Base-by-base conservation (phyloP, 2,113 vertebrate genomes). In the Phaethon lepturus region DNA sequence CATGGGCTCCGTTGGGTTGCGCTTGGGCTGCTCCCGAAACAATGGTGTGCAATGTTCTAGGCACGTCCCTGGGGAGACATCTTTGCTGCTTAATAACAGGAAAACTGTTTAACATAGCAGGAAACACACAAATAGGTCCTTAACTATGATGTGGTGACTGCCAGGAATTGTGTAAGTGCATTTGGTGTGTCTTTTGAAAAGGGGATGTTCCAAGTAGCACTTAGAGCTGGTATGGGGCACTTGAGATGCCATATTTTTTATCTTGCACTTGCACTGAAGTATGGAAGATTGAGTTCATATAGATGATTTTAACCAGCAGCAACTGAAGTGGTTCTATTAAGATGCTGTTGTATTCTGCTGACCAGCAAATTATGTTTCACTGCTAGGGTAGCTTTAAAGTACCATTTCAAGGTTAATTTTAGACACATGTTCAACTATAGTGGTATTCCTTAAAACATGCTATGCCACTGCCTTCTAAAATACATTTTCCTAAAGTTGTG, bases 91-190 rank as follows among this genome's bases (percentile, higher is more conserved):
- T 86, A 89, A 74, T 83, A 88, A 35, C 40, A 89, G 94, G 95
- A 92, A 97, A 85, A 20, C 69, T 50, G 14, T 31, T 93, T 81
- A 92, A 78, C 56, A 1, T 72, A 88, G 62, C 66, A 91, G 91
- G 88, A 97, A 95, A 42, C 42, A 75, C 86, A 64, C 86, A 87
- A 97, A 94, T 89, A 89, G 77, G 19, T 71, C 44, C 64, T 86
- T 84, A 71, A 66, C 35, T 31, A 14, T 68, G 44, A 56, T 3
- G 1, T 60, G 73, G 26, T 55, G 20, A 55, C 35, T 88, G 59
- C 86, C 62, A 66, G 71, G 35, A 40, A 66, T 56, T 80, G 14
- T 60, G 0, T 15, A 52, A 68, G 40, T 52, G 14, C 19, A 13
- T 64, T 73, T 91, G 52, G 26, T 38, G 13, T 64, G 6, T 8